Conservation (phyloP, 2,888 invertebrate genomes). For the Megaustenia siamemsis region DNA sequence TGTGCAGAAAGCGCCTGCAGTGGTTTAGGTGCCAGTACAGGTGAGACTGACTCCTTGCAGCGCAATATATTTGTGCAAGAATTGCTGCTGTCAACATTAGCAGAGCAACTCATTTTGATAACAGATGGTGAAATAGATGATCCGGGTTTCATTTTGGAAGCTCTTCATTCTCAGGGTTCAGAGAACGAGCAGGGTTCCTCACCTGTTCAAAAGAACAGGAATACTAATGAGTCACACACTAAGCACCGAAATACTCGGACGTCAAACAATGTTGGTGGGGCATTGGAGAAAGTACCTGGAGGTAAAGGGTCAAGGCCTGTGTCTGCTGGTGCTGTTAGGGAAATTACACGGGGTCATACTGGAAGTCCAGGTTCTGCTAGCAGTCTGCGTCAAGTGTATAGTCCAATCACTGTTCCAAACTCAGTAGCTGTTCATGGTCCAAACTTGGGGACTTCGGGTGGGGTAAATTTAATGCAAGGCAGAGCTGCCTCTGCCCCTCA, state of each 20-base stretch:
- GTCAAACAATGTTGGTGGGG: constrained; percentile 43
- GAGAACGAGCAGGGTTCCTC: constrained; percentile 54
- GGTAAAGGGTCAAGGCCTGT: constrained; percentile 43
- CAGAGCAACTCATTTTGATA: constrained; percentile 75
- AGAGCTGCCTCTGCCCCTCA: constrained; percentile 49
- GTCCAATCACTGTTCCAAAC: constrained; percentile 52
- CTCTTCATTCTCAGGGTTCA: constrained; percentile 58
- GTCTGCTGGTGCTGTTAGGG: constrained; percentile 41
- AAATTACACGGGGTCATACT: constrained; percentile 35
- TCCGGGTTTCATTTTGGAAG: constrained; percentile 61
- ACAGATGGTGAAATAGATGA: constrained; percentile 61
- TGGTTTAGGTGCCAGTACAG: constrained; percentile 41
- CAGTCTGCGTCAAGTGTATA: constrained; percentile 45
- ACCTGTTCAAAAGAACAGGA: constrained; percentile 44
- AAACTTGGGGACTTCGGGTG: constrained; percentile 43
- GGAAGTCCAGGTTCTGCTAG: constrained; percentile 29
- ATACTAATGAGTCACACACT: constrained; percentile 47
- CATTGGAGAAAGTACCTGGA: constrained; percentile 47
- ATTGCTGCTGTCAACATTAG: constrained; percentile 84
- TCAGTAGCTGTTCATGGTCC: constrained; percentile 49
- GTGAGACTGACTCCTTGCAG: constrained; percentile 81
- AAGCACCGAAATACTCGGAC: constrained; percentile 32
- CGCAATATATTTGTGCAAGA: constrained; percentile 87
- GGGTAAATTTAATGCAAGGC: constrained; percentile 44
- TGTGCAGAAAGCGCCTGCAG: constrained; percentile 46